Evolutionary conservation across 2,888 invertebrate genomes (phyloP).

Genomic region (Hoplodrina ambigua): DNA sequence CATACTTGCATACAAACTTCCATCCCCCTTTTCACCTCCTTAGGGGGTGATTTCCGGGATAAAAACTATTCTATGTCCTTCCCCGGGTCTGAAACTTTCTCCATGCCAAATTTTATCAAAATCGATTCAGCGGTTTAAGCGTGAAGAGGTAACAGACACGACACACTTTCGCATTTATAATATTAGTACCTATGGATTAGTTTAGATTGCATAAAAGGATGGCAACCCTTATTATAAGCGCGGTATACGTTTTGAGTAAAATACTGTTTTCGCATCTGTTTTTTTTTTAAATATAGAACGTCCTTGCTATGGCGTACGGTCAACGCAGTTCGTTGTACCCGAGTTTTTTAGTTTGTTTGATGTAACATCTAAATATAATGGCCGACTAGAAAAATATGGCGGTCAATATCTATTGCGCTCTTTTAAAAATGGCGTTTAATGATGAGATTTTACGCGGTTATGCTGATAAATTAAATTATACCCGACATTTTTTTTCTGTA

Average conservation of each 20-base stretch:
- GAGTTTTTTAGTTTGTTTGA: conserved; percentile 67
- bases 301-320: conserved; percentile 73
- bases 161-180: too few species aligned
- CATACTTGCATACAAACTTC: too few species aligned
- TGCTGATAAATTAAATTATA: not conserved
- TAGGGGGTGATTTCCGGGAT: too few species aligned
- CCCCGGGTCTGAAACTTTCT: too few species aligned
- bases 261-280: conserved; percentile 50
- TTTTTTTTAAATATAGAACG: conserved; percentile 74
- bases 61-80: too few species aligned
- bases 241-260: conserved; percentile 30
- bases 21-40: too few species aligned
- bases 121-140: too few species aligned
- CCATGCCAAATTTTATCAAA: too few species aligned
- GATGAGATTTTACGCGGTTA: not conserved
- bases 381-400: conserved; percentile 37
- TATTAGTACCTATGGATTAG: too few species aligned
- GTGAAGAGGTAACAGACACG: too few species aligned
- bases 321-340: conserved; percentile 68
- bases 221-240: not conserved
- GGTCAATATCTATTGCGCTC: conserved; percentile 11
- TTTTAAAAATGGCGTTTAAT: conserved; percentile 5
- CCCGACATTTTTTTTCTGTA: too few species aligned
- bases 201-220: too few species aligned
- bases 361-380: conserved; percentile 67